These are phyloP conservation scores for Enteromius mattozi DNA, from an alignment of 2,797 vertebrate genomes.

Conservation along the genomic window DNA sequence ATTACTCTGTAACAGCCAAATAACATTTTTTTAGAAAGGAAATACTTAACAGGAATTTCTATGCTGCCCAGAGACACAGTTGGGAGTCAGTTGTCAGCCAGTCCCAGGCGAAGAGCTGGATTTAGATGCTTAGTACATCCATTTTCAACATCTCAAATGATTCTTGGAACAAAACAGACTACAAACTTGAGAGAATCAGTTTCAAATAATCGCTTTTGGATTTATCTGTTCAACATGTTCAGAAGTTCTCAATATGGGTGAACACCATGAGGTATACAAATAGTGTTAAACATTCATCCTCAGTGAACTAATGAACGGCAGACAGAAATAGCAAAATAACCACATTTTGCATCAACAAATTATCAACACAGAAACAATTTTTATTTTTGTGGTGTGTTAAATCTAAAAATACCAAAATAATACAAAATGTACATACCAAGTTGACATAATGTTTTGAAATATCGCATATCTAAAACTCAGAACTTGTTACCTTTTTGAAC, in stretches of 20 bases:
- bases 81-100: not conserved
- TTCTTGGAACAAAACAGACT: not conserved
- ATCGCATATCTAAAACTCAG: not conserved
- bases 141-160: not conserved
- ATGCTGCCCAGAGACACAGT: not conserved
- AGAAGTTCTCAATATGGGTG: not conserved
- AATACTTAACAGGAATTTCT: not conserved
- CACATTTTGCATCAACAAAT: not conserved
- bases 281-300: not conserved
- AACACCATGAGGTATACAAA: not conserved
- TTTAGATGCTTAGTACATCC: not conserved
- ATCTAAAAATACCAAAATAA: not conserved
- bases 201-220: not conserved
- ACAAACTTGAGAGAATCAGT: not conserved
- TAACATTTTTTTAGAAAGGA: not conserved
- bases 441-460: not conserved
- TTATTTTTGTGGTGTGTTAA: not conserved
- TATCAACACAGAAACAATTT: not conserved
- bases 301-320: not conserved
- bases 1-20: not conserved
- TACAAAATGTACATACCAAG: not conserved
- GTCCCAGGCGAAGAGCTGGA: not conserved
- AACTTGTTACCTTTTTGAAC: not conserved
- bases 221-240: not conserved
- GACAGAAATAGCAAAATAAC: not conserved